phyloP scores from a whole-genome alignment of 2,113 vertebrate species.

The Brienomyrus longianalis region DNA sequence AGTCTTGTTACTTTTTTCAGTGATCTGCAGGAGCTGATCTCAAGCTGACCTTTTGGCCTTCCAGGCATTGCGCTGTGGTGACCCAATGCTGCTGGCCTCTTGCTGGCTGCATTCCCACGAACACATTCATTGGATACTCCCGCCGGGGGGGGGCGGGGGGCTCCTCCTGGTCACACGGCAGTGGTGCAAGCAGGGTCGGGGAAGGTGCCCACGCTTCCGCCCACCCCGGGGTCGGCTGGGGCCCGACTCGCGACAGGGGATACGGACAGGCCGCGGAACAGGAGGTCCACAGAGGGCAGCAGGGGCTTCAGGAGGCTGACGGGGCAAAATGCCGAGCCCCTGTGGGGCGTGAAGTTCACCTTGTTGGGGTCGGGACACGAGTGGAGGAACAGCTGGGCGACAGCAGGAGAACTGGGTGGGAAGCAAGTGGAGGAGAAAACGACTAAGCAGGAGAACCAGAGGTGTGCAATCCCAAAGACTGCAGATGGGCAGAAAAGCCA shows the following conservation, averaged over 20 bases:
- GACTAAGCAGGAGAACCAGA: not conserved
- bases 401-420: not conserved
- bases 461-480: not conserved
- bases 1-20: not conserved
- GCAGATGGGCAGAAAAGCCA: not conserved
- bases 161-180: slow-evolving; percentile 21
- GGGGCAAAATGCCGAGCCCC: slow-evolving; percentile 80
- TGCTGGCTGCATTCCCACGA: not conserved
- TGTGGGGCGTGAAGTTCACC: slow-evolving; percentile 86
- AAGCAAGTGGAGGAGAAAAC: not conserved
- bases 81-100: not conserved
- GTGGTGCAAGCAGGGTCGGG: slow-evolving; percentile 14
- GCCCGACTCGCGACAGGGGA: slow-evolving; percentile 47
- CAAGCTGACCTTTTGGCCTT: not conserved
- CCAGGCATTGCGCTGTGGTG: not conserved
- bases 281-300: slow-evolving; percentile 71
- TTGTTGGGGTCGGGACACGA: slow-evolving; percentile 80
- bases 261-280: slow-evolving; percentile 68
- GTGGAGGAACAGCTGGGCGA: not conserved
- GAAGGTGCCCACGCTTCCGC: not conserved
- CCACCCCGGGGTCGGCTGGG: slow-evolving; percentile 28
- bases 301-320: slow-evolving; percentile 82
- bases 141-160: not conserved
- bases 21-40: not conserved
- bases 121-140: not conserved